A percentile compares a stretch with the other conserved stretches of the same genome.
These are phyloP conservation scores for Chiloscyllium plagiosum DNA, from an alignment of 2,113 vertebrate species.

Conservation along the genomic window DNA sequence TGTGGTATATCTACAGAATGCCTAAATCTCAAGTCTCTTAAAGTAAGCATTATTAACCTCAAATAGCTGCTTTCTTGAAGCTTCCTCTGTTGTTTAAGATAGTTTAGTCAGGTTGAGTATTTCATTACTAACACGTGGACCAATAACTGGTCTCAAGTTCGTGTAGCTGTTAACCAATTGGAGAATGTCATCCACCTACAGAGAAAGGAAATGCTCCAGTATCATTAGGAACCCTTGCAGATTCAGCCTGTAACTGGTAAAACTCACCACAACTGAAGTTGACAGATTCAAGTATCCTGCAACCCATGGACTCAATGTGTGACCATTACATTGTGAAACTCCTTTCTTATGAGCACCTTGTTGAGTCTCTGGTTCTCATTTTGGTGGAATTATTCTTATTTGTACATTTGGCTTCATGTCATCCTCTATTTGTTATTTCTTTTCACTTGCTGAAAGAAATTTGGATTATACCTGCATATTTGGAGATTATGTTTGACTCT, in stretches of 20 bases:
- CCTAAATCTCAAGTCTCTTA: background rate
- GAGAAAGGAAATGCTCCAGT: background rate
- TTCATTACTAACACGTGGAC: background rate
- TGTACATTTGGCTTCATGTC: background rate
- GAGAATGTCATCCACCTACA: background rate
- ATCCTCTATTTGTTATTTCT: background rate
- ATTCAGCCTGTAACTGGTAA: background rate
- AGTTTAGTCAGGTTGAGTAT: background rate
- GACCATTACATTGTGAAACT: background rate
- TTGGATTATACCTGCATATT: background rate
- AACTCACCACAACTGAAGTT: background rate
- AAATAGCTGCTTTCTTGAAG: background rate
- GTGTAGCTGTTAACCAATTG: background rate
- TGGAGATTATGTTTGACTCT: background rate
- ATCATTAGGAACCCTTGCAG: background rate
- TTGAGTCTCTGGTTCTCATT: background rate
- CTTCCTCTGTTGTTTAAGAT: background rate
- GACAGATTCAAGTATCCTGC: background rate
- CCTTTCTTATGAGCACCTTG: background rate
- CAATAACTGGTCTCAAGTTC: background rate
- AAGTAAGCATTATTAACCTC: background rate
- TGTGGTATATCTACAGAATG: background rate
- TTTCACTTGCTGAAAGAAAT: background rate
- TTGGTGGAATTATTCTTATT: background rate
- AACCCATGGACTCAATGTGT: background rate